phyloP scores from a whole-genome alignment of 2,888 invertebrate genomes.

The Parapristionchus giblindavisi region DNA sequence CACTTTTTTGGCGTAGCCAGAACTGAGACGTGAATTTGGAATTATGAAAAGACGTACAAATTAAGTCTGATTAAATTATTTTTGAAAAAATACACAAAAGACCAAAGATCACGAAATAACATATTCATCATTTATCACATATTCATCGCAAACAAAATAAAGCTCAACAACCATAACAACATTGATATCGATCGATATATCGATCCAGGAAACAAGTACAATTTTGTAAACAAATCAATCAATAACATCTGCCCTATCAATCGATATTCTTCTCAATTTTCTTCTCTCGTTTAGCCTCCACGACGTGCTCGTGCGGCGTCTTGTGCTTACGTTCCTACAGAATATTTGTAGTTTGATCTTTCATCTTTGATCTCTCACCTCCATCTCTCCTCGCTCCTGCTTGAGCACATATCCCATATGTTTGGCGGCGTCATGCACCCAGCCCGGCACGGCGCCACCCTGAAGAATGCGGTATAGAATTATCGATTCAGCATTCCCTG shows the following conservation, averaged over 20 bases:
- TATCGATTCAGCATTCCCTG: too few species aligned
- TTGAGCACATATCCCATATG: conserved; percentile 53
- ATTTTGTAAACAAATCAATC: not conserved
- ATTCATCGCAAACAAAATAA: not conserved
- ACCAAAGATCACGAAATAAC: too few species aligned
- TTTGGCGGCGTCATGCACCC: conserved; percentile 61
- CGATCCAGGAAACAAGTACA: not conserved
- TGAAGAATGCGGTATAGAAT: too few species aligned
- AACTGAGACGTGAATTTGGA: too few species aligned
- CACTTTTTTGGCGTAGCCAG: too few species aligned
- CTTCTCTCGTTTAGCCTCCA: conserved; percentile 15
- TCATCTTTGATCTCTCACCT: not conserved
- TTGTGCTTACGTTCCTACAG: conserved; percentile 36
- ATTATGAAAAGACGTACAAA: too few species aligned
- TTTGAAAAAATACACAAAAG: too few species aligned
- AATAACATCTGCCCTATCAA: not conserved
- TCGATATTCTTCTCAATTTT: conserved; percentile 1
- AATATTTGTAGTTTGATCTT: not conserved
- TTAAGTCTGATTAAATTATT: too few species aligned
- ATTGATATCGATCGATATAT: too few species aligned
- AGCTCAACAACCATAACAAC: too few species aligned
- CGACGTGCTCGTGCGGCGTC: conserved; percentile 4
- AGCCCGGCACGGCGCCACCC: conserved; percentile 52
- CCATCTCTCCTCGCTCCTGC: conserved; percentile 20
- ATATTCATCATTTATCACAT: too few species aligned